Evolutionary conservation across 2,797 vertebrate genomes (phyloP).

Genomic region (Centroberyx gerrardi): DNA sequence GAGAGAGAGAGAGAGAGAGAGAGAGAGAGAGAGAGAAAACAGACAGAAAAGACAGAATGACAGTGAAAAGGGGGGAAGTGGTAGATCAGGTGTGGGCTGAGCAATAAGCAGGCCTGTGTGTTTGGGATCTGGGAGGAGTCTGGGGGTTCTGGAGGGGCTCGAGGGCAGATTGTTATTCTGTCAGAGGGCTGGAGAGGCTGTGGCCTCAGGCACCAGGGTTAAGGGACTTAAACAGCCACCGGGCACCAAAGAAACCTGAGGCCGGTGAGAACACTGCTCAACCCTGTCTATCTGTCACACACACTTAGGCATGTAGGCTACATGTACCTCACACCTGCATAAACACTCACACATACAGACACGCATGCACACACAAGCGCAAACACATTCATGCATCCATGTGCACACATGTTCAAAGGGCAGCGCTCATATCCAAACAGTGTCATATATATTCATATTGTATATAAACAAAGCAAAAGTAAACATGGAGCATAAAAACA

Average conservation of each 20-base stretch:
- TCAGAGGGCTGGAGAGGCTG: constrained; percentile 68
- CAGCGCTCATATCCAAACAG: constrained; percentile 14
- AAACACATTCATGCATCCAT: constrained; percentile 7
- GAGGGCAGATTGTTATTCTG: constrained; percentile 76
- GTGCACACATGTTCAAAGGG: neutral
- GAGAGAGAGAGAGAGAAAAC: neutral
- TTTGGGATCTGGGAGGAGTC: constrained; percentile 54
- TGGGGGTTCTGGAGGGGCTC: constrained; percentile 46
- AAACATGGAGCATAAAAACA: neutral
- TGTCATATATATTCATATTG: neutral
- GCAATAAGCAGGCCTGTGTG: constrained; percentile 45
- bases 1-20: constrained; percentile 46
- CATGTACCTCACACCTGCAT: constrained; percentile 57
- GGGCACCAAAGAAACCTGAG: constrained; percentile 78
- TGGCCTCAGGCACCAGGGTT: constrained; percentile 74
- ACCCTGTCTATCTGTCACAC: constrained; percentile 69
- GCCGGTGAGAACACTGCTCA: constrained; percentile 81
- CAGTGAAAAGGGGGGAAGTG: constrained; percentile 64
- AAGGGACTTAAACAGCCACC: constrained; percentile 61
- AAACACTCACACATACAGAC: constrained; percentile 29
- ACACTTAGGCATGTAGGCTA: constrained; percentile 56
- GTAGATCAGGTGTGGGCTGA: constrained; percentile 76
- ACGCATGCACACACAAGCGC: neutral
- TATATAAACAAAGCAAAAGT: neutral
- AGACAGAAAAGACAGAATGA: constrained; percentile 33